These are phyloP conservation scores for Okamejei kenojei DNA, from an alignment of 2,797 vertebrate genomes.

Conservation along the genomic window DNA sequence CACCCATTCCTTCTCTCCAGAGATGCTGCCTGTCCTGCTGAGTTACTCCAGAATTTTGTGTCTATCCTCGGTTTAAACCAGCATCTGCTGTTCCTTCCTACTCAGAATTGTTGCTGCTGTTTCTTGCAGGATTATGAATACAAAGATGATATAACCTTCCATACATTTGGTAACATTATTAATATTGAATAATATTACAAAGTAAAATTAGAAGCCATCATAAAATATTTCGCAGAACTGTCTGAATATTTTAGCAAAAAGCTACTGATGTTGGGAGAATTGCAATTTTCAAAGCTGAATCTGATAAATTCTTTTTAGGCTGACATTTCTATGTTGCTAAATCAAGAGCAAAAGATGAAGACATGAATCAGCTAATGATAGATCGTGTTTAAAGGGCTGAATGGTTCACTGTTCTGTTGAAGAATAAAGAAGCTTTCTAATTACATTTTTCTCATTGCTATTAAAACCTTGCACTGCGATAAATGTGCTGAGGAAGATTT, in stretches of 20 bases:
- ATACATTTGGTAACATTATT: not conserved
- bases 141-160: not conserved
- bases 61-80: too few relatives aligned
- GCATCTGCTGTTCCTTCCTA: too few relatives aligned
- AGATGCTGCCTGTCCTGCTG: too few relatives aligned
- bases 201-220: not conserved
- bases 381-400: not conserved
- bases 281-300: not conserved
- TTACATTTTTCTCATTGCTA: not conserved
- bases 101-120: not conserved
- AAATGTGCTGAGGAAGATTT: not conserved
- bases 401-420: not conserved
- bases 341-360: not conserved
- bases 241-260: not conserved
- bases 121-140: not conserved
- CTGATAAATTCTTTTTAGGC: not conserved
- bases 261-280: not conserved
- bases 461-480: not conserved
- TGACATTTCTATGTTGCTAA: not conserved
- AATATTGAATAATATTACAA: not conserved
- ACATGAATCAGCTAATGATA: not conserved
- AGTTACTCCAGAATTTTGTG: too few relatives aligned
- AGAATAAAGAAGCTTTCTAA: not conserved
- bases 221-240: not conserved
- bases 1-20: too few relatives aligned